Percentiles rank a stretch among this genome's conserved stretches.
phyloP scores from a whole-genome alignment of 2,113 vertebrate genomes.

The Mesocricetus auratus region DNA sequence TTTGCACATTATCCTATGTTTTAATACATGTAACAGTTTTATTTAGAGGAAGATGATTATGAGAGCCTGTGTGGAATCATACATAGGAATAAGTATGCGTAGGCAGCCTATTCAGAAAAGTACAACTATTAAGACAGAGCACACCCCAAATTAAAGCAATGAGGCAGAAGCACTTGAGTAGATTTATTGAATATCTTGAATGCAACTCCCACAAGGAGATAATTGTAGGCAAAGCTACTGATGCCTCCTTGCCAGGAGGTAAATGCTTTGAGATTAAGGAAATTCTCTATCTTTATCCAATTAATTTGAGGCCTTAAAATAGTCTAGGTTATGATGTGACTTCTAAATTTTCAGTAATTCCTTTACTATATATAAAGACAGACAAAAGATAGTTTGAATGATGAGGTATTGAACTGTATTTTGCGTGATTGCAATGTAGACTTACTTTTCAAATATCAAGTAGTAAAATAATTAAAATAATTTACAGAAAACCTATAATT shows the following conservation, averaged over 20 bases:
- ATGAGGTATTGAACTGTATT: background rate
- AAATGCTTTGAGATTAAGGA: background rate
- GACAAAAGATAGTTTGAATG: background rate
- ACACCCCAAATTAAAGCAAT: background rate
- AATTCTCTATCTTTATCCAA: background rate
- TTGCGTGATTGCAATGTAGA: background rate
- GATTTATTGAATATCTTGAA: background rate
- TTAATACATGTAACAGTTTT: background rate
- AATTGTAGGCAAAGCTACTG: background rate
- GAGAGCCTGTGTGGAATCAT: background rate
- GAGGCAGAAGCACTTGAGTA: background rate
- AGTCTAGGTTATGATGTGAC: background rate
- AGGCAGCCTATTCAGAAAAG: too few species aligned
- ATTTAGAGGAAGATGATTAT: background rate
- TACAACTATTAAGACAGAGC: background rate
- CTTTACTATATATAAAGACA: background rate
- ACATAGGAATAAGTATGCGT: background rate
- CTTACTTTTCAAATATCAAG: background rate
- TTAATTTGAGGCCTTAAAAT: background rate
- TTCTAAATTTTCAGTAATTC: background rate
- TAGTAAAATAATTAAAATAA: background rate
- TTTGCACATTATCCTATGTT: background rate
- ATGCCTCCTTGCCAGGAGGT: background rate
- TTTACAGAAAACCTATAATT: background rate
- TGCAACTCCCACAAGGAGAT: background rate